Conservation (phyloP, 2,797 vertebrate genomes). For the Oryzias dopingdopingensis region DNA sequence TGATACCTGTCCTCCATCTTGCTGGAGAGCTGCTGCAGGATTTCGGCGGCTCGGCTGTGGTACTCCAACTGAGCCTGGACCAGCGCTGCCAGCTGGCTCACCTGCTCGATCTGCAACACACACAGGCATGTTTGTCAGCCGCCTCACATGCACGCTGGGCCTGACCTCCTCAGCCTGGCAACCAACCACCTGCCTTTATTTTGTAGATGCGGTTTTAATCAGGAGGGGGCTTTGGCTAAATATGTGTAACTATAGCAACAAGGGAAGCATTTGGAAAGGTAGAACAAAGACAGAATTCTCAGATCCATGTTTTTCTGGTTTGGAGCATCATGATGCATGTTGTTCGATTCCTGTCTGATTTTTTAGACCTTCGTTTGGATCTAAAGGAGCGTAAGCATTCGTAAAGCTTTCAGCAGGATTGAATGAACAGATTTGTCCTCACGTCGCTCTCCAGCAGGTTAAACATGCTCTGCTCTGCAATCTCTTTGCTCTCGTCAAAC, state of each 20-base stretch:
- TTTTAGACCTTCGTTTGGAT: too few species aligned
- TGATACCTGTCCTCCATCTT: constrained; percentile 91
- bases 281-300: too few species aligned
- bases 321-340: too few species aligned
- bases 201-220: constrained; percentile 6
- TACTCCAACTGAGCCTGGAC: constrained; percentile 96
- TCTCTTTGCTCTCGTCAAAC: constrained; percentile 96
- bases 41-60: constrained; percentile 90
- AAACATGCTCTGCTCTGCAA: constrained; percentile 98
- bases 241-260: constrained; percentile 4
- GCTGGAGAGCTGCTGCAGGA: constrained; percentile 90
- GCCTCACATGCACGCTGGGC: constrained; percentile 21
- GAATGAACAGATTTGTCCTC: constrained; percentile 37
- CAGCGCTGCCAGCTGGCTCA: constrained; percentile 94
- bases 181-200: constrained; percentile 20
- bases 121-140: constrained; percentile 5
- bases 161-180: constrained; percentile 16
- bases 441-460: constrained; percentile 98
- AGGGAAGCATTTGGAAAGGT: background rate
- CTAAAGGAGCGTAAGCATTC: too few species aligned
- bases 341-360: too few species aligned
- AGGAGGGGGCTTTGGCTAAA: background rate
- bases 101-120: constrained; percentile 90
- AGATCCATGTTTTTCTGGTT: too few species aligned
- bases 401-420: too few species aligned